Evolutionary conservation across 92 coral and sea anemone species (phyloP), one percentile per base, ranked within the genome.

Genomic region (Porites lobata): DNA sequence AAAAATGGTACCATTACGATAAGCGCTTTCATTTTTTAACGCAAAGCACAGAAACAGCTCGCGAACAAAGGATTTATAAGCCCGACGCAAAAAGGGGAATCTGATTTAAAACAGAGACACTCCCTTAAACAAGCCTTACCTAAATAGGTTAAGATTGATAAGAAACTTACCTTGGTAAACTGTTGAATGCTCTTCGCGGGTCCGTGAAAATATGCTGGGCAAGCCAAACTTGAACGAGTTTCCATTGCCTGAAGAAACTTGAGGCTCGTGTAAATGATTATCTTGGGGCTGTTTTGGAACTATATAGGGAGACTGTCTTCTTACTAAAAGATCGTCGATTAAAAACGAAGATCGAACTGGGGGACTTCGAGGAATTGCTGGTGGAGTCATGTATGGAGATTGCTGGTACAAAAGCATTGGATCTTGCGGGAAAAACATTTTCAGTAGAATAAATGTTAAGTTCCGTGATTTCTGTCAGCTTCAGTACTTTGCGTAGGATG

Each of bases 381-480:
- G 77, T 17, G 77, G 24, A 17, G 81, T 68, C 89, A 91, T 87
- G 74, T 87, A 87, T 3, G 94, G 87, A 17, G 89, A 80, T 56
- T 90, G 96, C 74, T 91, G 89, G 13, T 85, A 68, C 15, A 82
- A 62, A 58, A 92, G 85, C 92, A 87, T 91, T 21, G 93, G 91
- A 32, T 93, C 96, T 90, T 93, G 96, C 7, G 96, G 83, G 77
- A 78, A 93, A 52, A 90, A 93, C 96, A 93, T 93, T 51, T 13
- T n/a, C 19, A 1, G 61, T 38, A 43, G 87, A 26, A 12, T 59
- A 21, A 62, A 57, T 14, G 18, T 18, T 61, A 57, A 20, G 59
- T 26, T 62, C 47, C 12, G n/a, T 59, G 87, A 69, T 62, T 7
- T 63, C 62, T 7, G 6, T 1, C 38, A 20, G 78, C 52, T 14